Base-by-base conservation (phyloP, 2,888 invertebrate species). In the Tubiluchus corallicola region DNA sequence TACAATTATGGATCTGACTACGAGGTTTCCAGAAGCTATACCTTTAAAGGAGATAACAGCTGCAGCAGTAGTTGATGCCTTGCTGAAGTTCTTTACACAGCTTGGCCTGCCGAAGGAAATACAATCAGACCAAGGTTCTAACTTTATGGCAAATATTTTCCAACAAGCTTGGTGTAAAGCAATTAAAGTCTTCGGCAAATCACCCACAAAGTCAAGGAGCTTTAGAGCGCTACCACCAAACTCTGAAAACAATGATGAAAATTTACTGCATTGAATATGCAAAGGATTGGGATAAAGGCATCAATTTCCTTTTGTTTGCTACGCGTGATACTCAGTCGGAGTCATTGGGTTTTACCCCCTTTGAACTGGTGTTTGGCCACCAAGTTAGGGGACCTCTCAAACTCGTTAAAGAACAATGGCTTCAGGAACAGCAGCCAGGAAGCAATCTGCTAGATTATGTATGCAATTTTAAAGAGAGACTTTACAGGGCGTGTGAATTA, bases 21-120 rank as follows among this genome's bases (percentile, higher is more conserved):
- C 50, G 5, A 20, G 43, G 3, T 54, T 52, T 41, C 49, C 48
- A 19, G 50, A 52, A 43, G 51, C 52, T 19, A 45, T 54, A 38
- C 53, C 53, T 15, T 43, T 52, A 15, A 50, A 50, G 41, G 48
- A 49, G 44, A 51, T 48, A 9, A 51, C 47, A 37, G 21, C 50
- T 16, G 45, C 38, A 21, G 42, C 42, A 2, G 46, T 53, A n/a
- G 29, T 29, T 9, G 29, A 29, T 9, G 29, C 29, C n/a, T 29
- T 29, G 29, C 9, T 29, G 5, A 29, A 29, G 29, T 29, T 29
- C n/a, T 29, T 29, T n/a, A 9, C 29, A 9, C 29, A n/a, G 29
- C n/a, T 9, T 29, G 29, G 29, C 29, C n/a, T 29, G n/a, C 29
- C 29, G 5, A 29, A 29, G n/a, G 29, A 29, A 29, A n/a, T 29